A percentile compares a stretch with the other conserved stretches of the same genome.
These are phyloP conservation scores for Manacus vitellinus DNA, from an alignment of 2,113 vertebrate genomes.

Conservation along the genomic window DNA sequence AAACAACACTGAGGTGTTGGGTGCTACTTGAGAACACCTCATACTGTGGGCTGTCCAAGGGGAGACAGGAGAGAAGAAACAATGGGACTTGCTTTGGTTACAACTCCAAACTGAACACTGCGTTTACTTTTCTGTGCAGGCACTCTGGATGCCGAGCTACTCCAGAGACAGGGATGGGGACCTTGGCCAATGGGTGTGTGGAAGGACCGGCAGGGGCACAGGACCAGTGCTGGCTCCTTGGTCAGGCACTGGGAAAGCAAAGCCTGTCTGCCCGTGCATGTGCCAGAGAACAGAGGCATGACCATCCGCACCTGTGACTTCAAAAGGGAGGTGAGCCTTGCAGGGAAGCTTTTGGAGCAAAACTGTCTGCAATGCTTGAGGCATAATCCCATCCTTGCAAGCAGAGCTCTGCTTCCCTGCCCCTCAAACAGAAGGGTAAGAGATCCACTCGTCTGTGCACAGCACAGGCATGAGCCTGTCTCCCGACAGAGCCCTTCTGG, in stretches of 20 bases:
- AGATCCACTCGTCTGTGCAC: background rate
- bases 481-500: background rate
- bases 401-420: background rate
- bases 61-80: background rate
- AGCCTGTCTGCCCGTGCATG: rapidly evolving
- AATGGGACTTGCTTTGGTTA: background rate
- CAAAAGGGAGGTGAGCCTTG: background rate
- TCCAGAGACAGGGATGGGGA: rapidly evolving
- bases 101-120: background rate
- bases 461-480: background rate
- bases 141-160: background rate
- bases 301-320: rapidly evolving
- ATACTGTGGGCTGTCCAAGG: background rate
- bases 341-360: rapidly evolving
- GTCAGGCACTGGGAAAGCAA: background rate
- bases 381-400: background rate
- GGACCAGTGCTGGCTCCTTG: background rate
- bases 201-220: background rate
- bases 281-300: background rate
- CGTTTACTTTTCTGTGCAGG: background rate
- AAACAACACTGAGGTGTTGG: background rate
- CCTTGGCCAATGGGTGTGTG: background rate
- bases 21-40: background rate
- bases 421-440: background rate
- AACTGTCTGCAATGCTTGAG: background rate